Evolutionary conservation across 2,113 vertebrate genomes (phyloP).

Genomic region (Macquaria ambigua): DNA sequence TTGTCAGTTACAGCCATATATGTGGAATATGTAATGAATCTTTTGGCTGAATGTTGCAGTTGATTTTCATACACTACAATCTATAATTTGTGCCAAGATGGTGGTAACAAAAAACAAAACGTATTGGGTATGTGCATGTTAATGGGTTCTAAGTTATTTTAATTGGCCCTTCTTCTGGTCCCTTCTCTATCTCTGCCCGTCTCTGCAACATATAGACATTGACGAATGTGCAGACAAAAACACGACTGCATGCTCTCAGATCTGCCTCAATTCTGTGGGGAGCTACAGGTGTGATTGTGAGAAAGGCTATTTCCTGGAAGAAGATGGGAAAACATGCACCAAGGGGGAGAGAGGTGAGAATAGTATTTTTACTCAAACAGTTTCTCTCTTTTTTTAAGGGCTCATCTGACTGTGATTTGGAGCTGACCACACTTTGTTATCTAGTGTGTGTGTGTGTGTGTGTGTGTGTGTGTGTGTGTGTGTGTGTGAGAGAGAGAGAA

Average conservation of each 20-base stretch:
- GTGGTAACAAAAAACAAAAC: not conserved
- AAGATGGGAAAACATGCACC: conserved; percentile 91
- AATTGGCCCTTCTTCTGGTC: too few relatives aligned
- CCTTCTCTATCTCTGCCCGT: conserved; percentile 11
- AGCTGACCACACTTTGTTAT: conserved; percentile 43
- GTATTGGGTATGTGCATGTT: not conserved
- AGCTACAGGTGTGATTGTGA: conserved; percentile 95
- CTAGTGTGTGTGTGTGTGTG: conserved; percentile 18
- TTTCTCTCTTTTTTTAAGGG: conserved; percentile 45
- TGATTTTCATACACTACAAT: not conserved
- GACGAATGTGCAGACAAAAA: conserved; percentile 92
- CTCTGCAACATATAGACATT: conserved; percentile 84
- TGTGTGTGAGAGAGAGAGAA: not conserved
- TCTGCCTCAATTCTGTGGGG: conserved; percentile 92
- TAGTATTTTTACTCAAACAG: conserved; percentile 30
- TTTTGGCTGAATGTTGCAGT: not conserved
- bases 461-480: conserved; percentile 24
- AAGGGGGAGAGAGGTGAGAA: conserved; percentile 89
- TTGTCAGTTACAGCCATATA: not conserved
- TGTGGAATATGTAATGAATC: not conserved
- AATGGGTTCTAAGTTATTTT: not conserved
- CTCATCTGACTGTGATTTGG: conserved; percentile 52
- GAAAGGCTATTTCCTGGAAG: conserved; percentile 89
- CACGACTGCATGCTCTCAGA: conserved; percentile 89
- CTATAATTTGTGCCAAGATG: not conserved